phyloP scores from a whole-genome alignment of 2,113 vertebrate genomes.

The Melanocharis versteri region DNA sequence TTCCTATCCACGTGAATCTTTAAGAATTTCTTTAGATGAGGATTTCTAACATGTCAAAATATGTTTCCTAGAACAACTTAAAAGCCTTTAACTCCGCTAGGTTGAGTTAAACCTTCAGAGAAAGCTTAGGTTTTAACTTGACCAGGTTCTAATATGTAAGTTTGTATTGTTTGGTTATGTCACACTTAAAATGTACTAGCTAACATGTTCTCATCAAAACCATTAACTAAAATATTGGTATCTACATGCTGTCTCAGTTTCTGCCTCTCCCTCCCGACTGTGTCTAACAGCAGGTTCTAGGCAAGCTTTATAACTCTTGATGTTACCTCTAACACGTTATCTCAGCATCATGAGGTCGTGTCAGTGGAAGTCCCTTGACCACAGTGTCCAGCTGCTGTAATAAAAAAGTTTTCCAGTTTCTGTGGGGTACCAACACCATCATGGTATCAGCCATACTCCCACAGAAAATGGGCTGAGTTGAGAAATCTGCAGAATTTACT shows the following conservation, averaged over 20 bases:
- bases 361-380: not conserved
- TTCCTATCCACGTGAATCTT: not conserved
- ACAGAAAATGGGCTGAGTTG: not conserved
- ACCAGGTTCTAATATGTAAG: not conserved
- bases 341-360: not conserved
- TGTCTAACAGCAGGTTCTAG: not conserved
- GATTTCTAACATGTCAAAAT: not conserved
- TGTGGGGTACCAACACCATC: not conserved
- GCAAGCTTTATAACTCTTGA: not conserved
- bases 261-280: not conserved
- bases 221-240: not conserved
- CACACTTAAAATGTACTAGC: not conserved
- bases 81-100: not conserved
- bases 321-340: too few species aligned
- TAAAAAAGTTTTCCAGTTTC: not conserved
- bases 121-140: not conserved
- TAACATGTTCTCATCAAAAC: not conserved
- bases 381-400: not conserved
- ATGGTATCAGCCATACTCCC: not conserved
- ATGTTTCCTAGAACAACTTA: not conserved
- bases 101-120: not conserved
- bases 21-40: conserved; percentile 2
- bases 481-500: not conserved
- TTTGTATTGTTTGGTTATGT: not conserved
- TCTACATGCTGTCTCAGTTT: not conserved